Evolutionary conservation across 2,113 vertebrate genomes (phyloP), one percentile per base, ranked within the genome.

Genomic region (Pholis gunnellus): DNA sequence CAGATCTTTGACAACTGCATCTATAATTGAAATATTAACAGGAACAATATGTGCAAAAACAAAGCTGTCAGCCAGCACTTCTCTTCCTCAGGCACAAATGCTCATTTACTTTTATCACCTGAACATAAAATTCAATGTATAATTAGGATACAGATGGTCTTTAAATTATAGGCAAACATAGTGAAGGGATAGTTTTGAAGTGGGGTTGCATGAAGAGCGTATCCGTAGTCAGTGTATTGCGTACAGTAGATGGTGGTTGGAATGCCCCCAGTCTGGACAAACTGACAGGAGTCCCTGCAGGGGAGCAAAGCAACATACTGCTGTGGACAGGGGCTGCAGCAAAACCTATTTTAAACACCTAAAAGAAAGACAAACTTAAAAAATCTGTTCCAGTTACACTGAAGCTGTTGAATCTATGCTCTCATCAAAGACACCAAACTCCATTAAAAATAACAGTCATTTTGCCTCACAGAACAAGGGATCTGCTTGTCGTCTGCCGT

Each of bases 51-150:
- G 57, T 70, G 34, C 44, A 54, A 27, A 48, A 54, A 59, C 29
- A 57, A 68, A 52, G 31, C 68, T 79, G 34, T 2, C 54, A 77
- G 64, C 38, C 75, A 69, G 40, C 20, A 22, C 22, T 25, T 68
- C n/a, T 57, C 59, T 10, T 75, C 72, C 13, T 36, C 7, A 1
- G 40, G 17, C 25, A 15, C 25, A 76, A 29, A 67, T 44, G 25
- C 17, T 56, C 18, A 29, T 67, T 44, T 34, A 9, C 50, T 77
- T 48, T 68, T n/a, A 69, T 78, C 75, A 50, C 40, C 64, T 73
- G 56, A 81, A 81, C 40, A 48, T 48, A 54, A 29, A 11, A 10
- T 46, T 20, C 11, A 11, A 42, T 6, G 2, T 66, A 25, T 60
- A 18, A 68, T 68, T 34, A 68, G 63, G 42, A 48, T 40, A n/a